A percentile compares a stretch with the other conserved stretches of the same genome.
phyloP scores from a whole-genome alignment of 2,888 invertebrate species.

The Zygogramma bicolorata region DNA sequence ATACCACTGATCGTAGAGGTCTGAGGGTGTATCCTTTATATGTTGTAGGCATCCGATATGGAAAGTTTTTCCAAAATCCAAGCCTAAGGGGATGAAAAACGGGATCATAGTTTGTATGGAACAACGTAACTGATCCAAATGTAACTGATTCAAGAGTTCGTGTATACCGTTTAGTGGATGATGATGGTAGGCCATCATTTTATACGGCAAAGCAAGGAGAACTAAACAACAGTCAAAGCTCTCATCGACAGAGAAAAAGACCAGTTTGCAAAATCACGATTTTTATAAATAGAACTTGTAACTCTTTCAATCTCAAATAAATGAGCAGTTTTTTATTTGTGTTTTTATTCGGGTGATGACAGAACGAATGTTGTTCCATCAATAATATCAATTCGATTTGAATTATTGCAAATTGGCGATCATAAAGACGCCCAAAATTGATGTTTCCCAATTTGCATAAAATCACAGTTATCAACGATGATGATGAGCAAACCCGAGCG shows the following conservation, averaged over 20 bases:
- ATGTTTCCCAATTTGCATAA: not conserved
- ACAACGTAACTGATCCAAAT: too few species aligned
- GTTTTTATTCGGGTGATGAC: conserved; percentile 1
- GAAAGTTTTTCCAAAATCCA: too few species aligned
- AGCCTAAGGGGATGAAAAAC: too few species aligned
- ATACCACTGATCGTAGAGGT: too few species aligned
- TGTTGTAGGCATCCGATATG: too few species aligned
- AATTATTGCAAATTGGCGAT: conserved; percentile 4
- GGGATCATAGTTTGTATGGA: too few species aligned
- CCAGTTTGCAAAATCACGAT: conserved; percentile 32
- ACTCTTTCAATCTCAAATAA: conserved; percentile 10
- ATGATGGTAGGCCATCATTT: too few species aligned
- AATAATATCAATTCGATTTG: conserved; percentile 8
- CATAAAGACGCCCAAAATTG: not conserved
- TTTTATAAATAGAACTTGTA: conserved; percentile 30
- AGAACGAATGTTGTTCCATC: conserved; percentile 4
- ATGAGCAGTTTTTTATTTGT: conserved; percentile 4
- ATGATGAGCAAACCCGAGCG: not conserved
- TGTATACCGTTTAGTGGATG: too few species aligned
- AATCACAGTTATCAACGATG: not conserved
- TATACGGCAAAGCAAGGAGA: too few species aligned
- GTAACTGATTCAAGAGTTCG: too few species aligned
- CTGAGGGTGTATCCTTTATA: too few species aligned
- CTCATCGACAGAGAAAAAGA: conserved; percentile 32
- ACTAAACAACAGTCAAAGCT: conserved; percentile 7